Percentiles rank a stretch among this genome's conserved stretches.
Conservation (phyloP, 2,797 vertebrate genomes). For the Chiloscyllium punctatum region DNA sequence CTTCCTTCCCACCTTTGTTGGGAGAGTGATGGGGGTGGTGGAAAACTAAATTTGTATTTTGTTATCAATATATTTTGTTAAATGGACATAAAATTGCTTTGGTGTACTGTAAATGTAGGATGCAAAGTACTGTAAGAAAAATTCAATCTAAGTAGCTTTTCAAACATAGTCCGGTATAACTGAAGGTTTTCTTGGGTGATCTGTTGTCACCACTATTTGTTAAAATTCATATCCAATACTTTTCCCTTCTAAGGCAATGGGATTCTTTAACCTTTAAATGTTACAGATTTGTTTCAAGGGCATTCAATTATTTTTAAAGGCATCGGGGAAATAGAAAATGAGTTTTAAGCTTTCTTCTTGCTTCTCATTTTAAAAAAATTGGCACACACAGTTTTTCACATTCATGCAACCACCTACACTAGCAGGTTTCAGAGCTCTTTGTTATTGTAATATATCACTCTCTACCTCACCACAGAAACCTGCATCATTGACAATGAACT, state of each 20-base stretch:
- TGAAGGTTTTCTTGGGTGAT: background rate
- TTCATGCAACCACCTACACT: background rate
- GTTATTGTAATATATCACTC: background rate
- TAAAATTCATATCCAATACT: background rate
- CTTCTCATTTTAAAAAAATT: no score
- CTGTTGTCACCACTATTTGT: background rate
- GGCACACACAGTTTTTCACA: background rate
- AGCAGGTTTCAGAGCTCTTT: background rate
- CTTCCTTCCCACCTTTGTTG: background rate
- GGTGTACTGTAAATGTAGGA: background rate
- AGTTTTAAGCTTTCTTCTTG: conserved; percentile 5
- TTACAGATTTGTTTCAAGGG: background rate
- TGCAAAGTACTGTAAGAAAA: background rate
- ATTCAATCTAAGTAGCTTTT: background rate
- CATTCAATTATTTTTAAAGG: background rate
- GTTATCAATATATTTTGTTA: background rate
- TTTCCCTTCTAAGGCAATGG: background rate
- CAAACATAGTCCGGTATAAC: background rate
- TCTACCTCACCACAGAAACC: background rate
- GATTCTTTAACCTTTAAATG: background rate
- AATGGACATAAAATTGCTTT: background rate
- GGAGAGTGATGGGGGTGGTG: background rate
- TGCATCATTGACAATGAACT: conserved; percentile 16
- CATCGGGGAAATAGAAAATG: background rate
- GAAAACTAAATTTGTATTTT: background rate